phyloP scores from a whole-genome alignment of 2,113 vertebrate species.

The Madoqua kirkii region DNA sequence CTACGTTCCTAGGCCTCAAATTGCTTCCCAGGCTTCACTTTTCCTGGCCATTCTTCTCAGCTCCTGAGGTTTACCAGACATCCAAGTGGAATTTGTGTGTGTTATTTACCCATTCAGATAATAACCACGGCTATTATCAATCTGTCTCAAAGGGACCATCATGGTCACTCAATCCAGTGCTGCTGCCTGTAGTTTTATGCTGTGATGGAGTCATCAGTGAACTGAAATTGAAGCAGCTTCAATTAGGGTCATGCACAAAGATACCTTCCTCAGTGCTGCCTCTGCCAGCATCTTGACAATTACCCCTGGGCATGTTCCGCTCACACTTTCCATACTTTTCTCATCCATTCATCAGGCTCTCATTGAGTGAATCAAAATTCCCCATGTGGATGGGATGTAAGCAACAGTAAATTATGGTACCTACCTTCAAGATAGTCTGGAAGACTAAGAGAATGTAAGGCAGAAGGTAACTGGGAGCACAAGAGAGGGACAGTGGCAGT shows the following conservation, averaged over 20 bases:
- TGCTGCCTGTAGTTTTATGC: not conserved
- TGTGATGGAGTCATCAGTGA: not conserved
- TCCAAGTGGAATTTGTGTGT: not conserved
- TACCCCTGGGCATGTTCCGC: not conserved
- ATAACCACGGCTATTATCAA: not conserved
- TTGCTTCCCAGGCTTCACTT: not conserved
- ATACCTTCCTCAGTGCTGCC: not conserved
- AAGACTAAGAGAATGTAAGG: not conserved
- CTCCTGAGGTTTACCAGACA: not conserved
- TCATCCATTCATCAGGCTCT: not conserved
- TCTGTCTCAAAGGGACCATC: not conserved
- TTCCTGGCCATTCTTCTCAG: not conserved
- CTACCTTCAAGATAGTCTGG: not conserved
- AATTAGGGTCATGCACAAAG: not conserved
- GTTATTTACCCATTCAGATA: not conserved
- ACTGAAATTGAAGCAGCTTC: not conserved
- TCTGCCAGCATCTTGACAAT: not conserved
- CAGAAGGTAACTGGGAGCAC: not conserved
- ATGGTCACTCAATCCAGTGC: not conserved
- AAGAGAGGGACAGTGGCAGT: not conserved
- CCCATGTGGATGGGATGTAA: not conserved
- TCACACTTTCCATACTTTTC: not conserved
- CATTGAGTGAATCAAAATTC: not conserved
- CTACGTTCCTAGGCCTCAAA: not conserved
- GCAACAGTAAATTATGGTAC: not conserved